Conservation (phyloP, 2,113 vertebrate species). For the Notarius quadriscutis region DNA sequence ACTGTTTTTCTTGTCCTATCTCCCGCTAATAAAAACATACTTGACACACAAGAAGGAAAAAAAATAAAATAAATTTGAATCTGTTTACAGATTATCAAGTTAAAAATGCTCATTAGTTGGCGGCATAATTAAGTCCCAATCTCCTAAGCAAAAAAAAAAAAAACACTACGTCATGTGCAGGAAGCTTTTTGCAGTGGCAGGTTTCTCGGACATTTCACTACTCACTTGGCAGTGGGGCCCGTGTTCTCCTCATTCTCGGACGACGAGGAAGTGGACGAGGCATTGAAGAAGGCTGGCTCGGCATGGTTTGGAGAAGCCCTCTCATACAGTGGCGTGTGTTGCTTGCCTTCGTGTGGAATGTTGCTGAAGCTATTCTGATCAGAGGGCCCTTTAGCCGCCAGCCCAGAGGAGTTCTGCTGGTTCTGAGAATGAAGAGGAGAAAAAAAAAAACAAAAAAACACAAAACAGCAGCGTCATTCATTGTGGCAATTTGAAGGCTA, state of each 20-base stretch:
- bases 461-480: neutral
- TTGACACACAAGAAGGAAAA: no score
- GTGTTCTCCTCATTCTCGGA: conserved; percentile 86
- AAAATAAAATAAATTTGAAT: no score
- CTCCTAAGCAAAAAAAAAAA: neutral
- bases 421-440: conserved; percentile 42
- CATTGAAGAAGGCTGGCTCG: conserved; percentile 81
- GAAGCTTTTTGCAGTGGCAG: neutral
- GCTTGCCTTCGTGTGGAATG: conserved; percentile 90
- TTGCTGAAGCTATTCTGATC: conserved; percentile 88
- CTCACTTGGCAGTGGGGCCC: conserved; percentile 87
- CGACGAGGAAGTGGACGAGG: conserved; percentile 85
- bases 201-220: neutral
- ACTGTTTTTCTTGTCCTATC: no score
- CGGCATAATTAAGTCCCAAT: neutral
- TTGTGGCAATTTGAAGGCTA: no score
- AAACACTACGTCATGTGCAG: neutral
- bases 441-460: neutral
- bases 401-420: conserved; percentile 78
- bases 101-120: neutral
- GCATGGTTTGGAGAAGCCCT: conserved; percentile 86
- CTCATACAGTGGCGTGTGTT: conserved; percentile 92
- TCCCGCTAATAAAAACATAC: no score
- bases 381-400: conserved; percentile 76
- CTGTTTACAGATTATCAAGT: neutral